Conservation (phyloP, 2,797 vertebrate genomes). For the Danio albolineatus region DNA sequence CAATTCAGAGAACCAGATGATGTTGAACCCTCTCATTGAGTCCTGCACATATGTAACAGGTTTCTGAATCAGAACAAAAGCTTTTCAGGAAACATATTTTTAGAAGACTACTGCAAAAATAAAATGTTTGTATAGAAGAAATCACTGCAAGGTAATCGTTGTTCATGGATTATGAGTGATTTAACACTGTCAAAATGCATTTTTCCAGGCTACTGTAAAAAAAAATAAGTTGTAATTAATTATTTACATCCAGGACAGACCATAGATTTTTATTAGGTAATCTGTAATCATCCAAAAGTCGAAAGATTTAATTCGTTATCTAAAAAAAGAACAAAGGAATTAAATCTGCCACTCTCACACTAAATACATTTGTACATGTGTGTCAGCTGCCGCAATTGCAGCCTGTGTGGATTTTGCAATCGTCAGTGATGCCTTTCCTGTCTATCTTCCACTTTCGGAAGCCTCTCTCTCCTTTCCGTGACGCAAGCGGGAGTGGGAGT, state of each 20-base stretch:
- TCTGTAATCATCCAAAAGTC: not conserved
- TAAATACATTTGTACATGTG: conserved; percentile 46
- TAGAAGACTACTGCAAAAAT: not conserved
- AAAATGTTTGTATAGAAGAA: not conserved
- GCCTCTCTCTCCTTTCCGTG: conserved; percentile 78
- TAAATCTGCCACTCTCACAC: conserved; percentile 10
- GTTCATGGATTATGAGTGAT: not conserved
- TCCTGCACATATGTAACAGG: conserved; percentile 61
- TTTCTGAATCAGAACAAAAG: conserved; percentile 48
- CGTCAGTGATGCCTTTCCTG: conserved; percentile 46
- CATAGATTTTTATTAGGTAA: not conserved
- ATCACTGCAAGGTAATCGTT: not conserved
- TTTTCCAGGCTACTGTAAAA: not conserved
- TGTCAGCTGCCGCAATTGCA: conserved; percentile 46
- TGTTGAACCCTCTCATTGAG: conserved; percentile 60
- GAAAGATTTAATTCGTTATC: not conserved
- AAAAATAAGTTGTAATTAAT: not conserved
- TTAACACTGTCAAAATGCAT: not conserved
- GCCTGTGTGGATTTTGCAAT: conserved; percentile 47
- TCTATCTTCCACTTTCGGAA: conserved; percentile 59
- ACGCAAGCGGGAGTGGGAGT: conserved; percentile 83
- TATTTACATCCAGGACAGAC: not conserved
- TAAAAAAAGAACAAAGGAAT: not conserved
- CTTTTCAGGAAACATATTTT: conserved; percentile 18
- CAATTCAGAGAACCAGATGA: conserved; percentile 62